These are phyloP conservation scores for Ceramica pisi DNA, from an alignment of 2,888 invertebrate genomes.

Conservation along the genomic window DNA sequence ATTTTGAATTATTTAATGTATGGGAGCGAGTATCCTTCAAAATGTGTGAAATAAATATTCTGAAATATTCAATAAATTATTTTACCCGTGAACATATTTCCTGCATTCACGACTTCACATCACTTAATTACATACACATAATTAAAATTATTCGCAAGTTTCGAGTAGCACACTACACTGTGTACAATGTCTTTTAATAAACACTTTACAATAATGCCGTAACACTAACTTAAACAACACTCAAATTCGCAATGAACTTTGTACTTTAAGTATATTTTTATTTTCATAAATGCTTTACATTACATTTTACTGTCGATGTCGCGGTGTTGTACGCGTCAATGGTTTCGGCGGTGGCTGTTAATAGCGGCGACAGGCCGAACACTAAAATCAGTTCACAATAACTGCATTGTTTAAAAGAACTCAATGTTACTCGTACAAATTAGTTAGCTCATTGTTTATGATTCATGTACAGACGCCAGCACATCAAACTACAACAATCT, in stretches of 20 bases:
- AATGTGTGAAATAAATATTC: not conserved
- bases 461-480: too few species aligned
- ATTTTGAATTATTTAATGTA: not conserved
- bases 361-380: conserved; percentile 29
- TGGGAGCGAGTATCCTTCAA: not conserved
- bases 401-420: conserved; percentile 52
- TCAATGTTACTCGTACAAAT: conserved; percentile 24
- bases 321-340: not conserved
- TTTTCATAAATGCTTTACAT: not conserved
- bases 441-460: conserved; percentile 21
- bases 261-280: not conserved
- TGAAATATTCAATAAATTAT: not conserved
- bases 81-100: conserved; percentile 3
- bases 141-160: conserved; percentile 10
- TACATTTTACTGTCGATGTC: not conserved
- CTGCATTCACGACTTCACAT: not conserved
- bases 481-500: too few species aligned
- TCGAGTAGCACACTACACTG: not conserved
- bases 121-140: not conserved
- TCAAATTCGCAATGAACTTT: conserved; percentile 13
- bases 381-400: conserved; percentile 58
- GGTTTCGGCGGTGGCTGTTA: conserved; percentile 19
- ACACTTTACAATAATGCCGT: not conserved
- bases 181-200: not conserved
- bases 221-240: conserved; percentile 17